These are phyloP conservation scores for Limenitis arthemis DNA, from an alignment of 2,888 invertebrate genomes.

Conservation along the genomic window DNA sequence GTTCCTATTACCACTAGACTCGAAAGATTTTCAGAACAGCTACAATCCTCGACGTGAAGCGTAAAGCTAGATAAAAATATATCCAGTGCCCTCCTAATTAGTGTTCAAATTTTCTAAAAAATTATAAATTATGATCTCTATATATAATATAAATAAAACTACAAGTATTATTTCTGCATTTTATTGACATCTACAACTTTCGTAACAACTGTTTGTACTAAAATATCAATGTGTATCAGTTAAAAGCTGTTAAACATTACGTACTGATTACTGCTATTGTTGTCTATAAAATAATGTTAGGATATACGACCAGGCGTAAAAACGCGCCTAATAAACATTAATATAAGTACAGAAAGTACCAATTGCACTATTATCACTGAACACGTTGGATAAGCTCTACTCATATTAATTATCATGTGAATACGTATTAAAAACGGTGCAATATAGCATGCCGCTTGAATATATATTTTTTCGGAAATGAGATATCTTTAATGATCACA, in stretches of 20 bases:
- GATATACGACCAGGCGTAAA: slow-evolving; percentile 35
- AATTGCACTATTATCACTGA: slow-evolving; percentile 26
- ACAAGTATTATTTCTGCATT: slow-evolving; percentile 29
- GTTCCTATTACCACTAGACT: too few species aligned
- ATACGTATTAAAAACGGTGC: slow-evolving; percentile 13
- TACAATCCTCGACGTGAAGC: too few species aligned
- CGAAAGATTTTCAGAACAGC: too few species aligned
- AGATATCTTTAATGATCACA: slow-evolving; percentile 48
- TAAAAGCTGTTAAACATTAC: slow-evolving; percentile 61
- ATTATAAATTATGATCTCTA: too few species aligned
- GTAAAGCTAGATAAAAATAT: too few species aligned
- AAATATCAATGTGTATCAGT: slow-evolving; percentile 67
- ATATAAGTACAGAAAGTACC: slow-evolving; percentile 19
- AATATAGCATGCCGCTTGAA: slow-evolving; percentile 30
- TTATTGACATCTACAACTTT: slow-evolving; percentile 71
- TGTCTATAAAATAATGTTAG: slow-evolving; percentile 50
- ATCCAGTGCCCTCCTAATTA: too few species aligned
- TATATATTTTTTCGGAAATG: slow-evolving; percentile 44
- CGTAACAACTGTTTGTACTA: slow-evolving; percentile 70
- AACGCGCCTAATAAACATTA: slow-evolving; percentile 15
- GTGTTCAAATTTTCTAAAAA: too few species aligned
- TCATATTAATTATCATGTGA: slow-evolving; percentile 5
- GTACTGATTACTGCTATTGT: slow-evolving; percentile 50
- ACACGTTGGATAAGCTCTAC: slow-evolving; percentile 44
- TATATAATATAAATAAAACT: slow-evolving; percentile 7